Conservation (phyloP, 2,797 vertebrate genomes). For the Scarus forsteni region DNA sequence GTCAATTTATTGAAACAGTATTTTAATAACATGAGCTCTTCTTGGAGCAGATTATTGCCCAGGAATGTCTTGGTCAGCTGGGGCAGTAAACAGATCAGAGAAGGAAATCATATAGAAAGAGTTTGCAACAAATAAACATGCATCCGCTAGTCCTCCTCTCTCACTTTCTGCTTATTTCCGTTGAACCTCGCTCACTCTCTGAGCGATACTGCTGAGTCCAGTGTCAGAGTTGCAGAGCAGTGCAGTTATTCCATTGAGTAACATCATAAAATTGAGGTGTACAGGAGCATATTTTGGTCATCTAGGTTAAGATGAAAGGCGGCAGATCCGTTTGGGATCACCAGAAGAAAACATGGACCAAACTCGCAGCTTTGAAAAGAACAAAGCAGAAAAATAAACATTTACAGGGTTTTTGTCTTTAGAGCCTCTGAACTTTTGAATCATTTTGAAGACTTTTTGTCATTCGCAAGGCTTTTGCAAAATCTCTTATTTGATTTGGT, state of each 20-base stretch:
- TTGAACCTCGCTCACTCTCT: slow-evolving; percentile 34
- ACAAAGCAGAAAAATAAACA: too few species aligned
- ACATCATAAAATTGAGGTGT: slow-evolving; percentile 45
- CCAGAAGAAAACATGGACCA: slow-evolving; percentile 43
- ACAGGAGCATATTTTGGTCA: slow-evolving; percentile 52
- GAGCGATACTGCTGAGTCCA: slow-evolving; percentile 74
- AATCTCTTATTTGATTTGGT: too few species aligned
- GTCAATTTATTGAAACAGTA: slow-evolving; percentile 64
- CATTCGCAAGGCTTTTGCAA: not conserved
- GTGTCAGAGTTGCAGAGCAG: slow-evolving; percentile 74
- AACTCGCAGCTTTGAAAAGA: slow-evolving; percentile 1
- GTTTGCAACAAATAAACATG: slow-evolving; percentile 55
- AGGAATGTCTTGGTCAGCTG: slow-evolving; percentile 77
- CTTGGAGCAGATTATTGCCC: slow-evolving; percentile 66
- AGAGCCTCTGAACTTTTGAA: slow-evolving; percentile 17
- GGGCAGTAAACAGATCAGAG: slow-evolving; percentile 72
- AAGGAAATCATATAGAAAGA: slow-evolving; percentile 68
- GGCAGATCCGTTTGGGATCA: slow-evolving; percentile 41
- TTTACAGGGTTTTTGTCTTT: too few species aligned
- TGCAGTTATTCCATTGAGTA: slow-evolving; percentile 79
- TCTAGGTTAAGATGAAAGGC: slow-evolving; percentile 55
- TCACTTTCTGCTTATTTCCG: slow-evolving; percentile 47
- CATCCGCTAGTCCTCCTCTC: slow-evolving; percentile 33
- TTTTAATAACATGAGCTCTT: slow-evolving; percentile 59
- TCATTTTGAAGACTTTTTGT: slow-evolving; percentile 28